These are phyloP conservation scores for Chaitophorus viminalis DNA, from an alignment of 2,888 invertebrate genomes.

Conservation along the genomic window DNA sequence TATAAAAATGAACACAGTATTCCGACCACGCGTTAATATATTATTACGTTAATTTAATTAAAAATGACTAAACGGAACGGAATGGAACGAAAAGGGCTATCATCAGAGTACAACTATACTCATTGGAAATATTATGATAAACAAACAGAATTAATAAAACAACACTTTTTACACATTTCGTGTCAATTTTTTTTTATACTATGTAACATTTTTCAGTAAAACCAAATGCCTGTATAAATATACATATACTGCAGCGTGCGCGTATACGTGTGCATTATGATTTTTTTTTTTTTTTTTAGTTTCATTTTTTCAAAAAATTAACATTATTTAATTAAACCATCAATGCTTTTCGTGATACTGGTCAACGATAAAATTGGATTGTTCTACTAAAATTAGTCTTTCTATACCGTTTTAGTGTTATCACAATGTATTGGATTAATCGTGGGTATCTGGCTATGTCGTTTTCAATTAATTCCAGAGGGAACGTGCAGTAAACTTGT, in stretches of 20 bases:
- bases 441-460: neutral
- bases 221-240: neutral
- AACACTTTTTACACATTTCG: neutral
- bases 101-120: neutral
- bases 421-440: neutral
- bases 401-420: neutral
- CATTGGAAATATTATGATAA: neutral
- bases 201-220: neutral
- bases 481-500: neutral
- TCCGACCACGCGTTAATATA: no score
- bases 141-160: conserved; percentile 12
- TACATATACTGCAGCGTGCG: neutral
- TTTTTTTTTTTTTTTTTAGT: neutral
- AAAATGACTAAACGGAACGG: neutral
- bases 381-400: neutral
- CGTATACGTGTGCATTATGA: neutral
- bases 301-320: neutral
- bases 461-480: conserved; percentile 11
- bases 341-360: neutral
- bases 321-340: conserved; percentile 25
- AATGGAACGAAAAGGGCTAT: neutral
- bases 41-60: no score
- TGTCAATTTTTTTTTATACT: neutral
- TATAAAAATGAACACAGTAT: no score
- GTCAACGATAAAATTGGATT: neutral